These are phyloP conservation scores for Fregetta grallaria DNA, from an alignment of 2,113 vertebrate genomes.

Conservation along the genomic window DNA sequence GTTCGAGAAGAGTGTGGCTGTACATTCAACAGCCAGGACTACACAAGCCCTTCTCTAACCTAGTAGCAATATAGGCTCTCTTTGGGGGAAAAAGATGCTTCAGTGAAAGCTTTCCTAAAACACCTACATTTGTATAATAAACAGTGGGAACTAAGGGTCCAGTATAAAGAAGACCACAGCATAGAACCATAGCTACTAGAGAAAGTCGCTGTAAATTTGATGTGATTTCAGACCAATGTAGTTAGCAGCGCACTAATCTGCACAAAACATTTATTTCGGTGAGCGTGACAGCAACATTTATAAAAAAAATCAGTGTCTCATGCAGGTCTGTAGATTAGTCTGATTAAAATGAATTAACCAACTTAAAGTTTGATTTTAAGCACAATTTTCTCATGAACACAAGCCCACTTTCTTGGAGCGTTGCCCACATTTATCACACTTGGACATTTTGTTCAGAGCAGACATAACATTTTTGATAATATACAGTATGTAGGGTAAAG, in stretches of 20 bases:
- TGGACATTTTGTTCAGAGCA: slow-evolving; percentile 50
- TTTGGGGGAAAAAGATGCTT: background rate
- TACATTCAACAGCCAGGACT: background rate
- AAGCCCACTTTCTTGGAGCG: background rate
- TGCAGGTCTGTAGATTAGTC: background rate
- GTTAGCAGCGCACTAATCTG: background rate
- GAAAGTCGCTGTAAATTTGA: background rate
- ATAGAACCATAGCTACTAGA: background rate
- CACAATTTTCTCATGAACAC: background rate
- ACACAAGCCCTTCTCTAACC: background rate
- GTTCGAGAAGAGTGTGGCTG: background rate
- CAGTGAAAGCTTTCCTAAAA: background rate
- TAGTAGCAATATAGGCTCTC: background rate
- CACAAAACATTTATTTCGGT: background rate
- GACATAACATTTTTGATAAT: slow-evolving; percentile 52
- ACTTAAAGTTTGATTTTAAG: background rate
- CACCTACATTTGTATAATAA: background rate
- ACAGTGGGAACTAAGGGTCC: background rate
- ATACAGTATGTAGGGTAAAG: background rate
- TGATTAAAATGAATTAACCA: slow-evolving; percentile 7
- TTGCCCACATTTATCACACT: slow-evolving; percentile 13
- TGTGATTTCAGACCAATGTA: background rate
- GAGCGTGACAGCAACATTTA: background rate
- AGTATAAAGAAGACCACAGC: background rate
- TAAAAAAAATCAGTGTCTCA: background rate